These are phyloP conservation scores for Sipha maydis DNA, from an alignment of 2,888 invertebrate genomes.

Conservation along the genomic window DNA sequence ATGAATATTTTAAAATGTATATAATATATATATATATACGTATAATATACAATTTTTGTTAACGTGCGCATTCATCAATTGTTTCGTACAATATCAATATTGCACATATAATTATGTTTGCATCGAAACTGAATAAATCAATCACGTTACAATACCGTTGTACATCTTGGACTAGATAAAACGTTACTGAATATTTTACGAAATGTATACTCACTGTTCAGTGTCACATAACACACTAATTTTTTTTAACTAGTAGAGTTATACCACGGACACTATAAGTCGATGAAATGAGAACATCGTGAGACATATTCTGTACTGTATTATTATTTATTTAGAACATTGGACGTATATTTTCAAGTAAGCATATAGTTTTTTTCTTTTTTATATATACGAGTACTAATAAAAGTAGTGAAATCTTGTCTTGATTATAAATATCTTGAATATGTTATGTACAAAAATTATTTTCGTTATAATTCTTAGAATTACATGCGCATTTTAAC, in stretches of 20 bases:
- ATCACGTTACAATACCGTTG: neutral
- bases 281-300: neutral
- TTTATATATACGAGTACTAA: too few relatives aligned
- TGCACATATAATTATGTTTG: neutral
- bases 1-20: too few relatives aligned
- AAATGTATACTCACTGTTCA: neutral
- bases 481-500: too few relatives aligned
- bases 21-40: neutral
- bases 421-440: too few relatives aligned
- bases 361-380: neutral
- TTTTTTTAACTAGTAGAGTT: neutral
- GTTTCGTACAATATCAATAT: neutral
- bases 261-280: neutral
- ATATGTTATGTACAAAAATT: too few relatives aligned
- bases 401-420: too few relatives aligned
- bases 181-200: neutral
- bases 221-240: neutral
- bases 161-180: neutral
- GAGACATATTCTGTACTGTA: neutral
- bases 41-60: neutral
- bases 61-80: neutral
- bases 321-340: neutral
- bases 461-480: too few relatives aligned
- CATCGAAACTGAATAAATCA: neutral
- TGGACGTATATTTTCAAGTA: neutral